Evolutionary conservation across 1,140 invertebrate species (phyloP), one percentile per base, ranked within the genome.

Genomic region (Leguminivora glycinivorella): DNA sequence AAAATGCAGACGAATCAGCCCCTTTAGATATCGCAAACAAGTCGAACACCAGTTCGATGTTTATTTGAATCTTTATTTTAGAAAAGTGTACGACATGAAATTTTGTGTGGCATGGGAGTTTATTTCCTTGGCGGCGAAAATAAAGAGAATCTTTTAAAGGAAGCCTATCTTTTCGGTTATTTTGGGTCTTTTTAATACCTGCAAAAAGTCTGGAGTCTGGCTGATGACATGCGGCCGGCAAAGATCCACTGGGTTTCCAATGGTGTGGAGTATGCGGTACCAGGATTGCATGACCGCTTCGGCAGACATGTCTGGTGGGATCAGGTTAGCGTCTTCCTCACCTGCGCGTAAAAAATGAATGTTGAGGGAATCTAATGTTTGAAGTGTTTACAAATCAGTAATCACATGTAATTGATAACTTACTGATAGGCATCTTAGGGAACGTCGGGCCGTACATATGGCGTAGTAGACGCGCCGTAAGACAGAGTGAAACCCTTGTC

Each of bases 171-270:
- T n/a, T n/a, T n/a, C n/a, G n/a, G 5, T 2, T 29, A 29, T 29
- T 29, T 29, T 29, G 26, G 26, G 31, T 1, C 0, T 34, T 52
- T 4, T 22, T 17, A 22, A 26, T 72, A 92, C 91, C 85, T 95
- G 94, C 9, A 97, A 86, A 83, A 98, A 98, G 75, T 96, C 95
- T 43, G 95, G 96, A 0, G 97, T 97, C 82, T 97, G 96, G 73
- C 96, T 96, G 72, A 98, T 96, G 43, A 97, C 94, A 75, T 96
- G 94, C 0, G 97, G 96, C 29, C 96, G 94, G 80, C 97, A 97
- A 63, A 99, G 92, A 79, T 98, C 97, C 0, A 98, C 96, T 0
- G 98, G 98, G 91, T 98, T 98, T 24, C 98, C 98, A 73, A 98
- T 94, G 38, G 96, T 97, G 77, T 98, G 97, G 40, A 99, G 90